phyloP scores from a whole-genome alignment of 2,888 invertebrate species.

The Neocrepidodera transversa region DNA sequence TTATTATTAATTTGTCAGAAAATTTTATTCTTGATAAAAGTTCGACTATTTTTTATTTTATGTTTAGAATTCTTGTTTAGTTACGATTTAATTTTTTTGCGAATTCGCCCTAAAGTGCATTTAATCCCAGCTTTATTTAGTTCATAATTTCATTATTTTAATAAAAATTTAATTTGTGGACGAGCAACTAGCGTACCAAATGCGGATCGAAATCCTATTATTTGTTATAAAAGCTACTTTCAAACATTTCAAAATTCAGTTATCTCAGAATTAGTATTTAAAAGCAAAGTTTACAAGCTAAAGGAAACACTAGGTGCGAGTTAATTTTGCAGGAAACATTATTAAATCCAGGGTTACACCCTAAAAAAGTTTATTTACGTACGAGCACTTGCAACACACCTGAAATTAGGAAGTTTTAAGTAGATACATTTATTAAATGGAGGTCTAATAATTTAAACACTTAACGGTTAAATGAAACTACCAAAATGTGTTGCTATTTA shows the following conservation, averaged over 20 bases:
- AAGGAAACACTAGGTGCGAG: neutral
- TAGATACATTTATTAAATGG: neutral
- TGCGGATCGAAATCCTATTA: neutral
- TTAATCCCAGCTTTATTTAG: neutral
- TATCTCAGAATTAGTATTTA: conserved; percentile 9
- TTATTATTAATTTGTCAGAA: too few relatives aligned
- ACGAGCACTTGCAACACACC: neutral
- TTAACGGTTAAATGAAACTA: neutral
- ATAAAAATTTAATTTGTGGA: neutral
- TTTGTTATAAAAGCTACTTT: conserved; percentile 1
- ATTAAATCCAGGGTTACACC: neutral
- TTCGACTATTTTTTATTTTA: too few relatives aligned
- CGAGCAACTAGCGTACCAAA: neutral
- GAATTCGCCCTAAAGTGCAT: too few relatives aligned
- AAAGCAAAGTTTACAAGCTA: conserved; percentile 5
- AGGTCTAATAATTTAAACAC: conserved; percentile 10
- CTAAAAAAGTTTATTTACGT: neutral
- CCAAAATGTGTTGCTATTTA: neutral
- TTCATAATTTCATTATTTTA: neutral
- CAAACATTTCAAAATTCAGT: conserved; percentile 1
- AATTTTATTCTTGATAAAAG: too few relatives aligned
- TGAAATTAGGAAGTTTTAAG: conserved; percentile 8
- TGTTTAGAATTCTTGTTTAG: too few relatives aligned
- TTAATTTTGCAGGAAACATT: neutral
- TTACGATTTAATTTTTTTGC: too few relatives aligned